Percentiles rank a stretch among this genome's conserved stretches.
These are phyloP conservation scores for Nymphalis c-album DNA, from an alignment of 2,888 invertebrate genomes.

Conservation along the genomic window DNA sequence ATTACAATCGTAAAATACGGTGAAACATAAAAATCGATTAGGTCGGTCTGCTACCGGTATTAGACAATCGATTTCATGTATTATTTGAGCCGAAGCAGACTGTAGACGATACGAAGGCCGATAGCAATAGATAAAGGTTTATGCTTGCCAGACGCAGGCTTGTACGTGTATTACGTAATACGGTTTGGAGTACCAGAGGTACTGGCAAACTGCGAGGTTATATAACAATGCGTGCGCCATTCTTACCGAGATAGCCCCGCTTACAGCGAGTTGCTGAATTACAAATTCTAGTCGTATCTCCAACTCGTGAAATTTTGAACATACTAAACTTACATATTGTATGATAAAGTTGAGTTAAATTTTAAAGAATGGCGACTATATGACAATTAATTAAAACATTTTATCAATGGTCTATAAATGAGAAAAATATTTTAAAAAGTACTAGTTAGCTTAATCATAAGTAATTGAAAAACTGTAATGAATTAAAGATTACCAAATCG, in stretches of 20 bases:
- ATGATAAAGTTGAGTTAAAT: too few relatives aligned
- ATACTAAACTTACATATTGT: neutral
- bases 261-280: constrained; percentile 44
- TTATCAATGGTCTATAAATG: too few relatives aligned
- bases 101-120: constrained; percentile 37
- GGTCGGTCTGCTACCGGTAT: constrained; percentile 26
- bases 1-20: constrained; percentile 4
- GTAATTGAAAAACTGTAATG: too few relatives aligned
- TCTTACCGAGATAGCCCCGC: constrained; percentile 52
- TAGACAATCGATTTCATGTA: constrained; percentile 35
- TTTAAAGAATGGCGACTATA: too few relatives aligned
- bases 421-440: too few relatives aligned
- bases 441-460: too few relatives aligned
- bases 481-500: too few relatives aligned
- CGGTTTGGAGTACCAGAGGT: constrained; percentile 42
- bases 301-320: constrained; percentile 14
- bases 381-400: too few relatives aligned
- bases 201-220: constrained; percentile 49
- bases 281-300: constrained; percentile 18
- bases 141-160: constrained; percentile 49
- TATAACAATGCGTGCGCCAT: constrained; percentile 62
- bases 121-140: constrained; percentile 39
- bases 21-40: constrained; percentile 12
- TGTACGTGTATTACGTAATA: constrained; percentile 55
- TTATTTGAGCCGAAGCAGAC: constrained; percentile 29